Percentiles rank a stretch among this genome's conserved stretches.
phyloP scores from a whole-genome alignment of 2,797 vertebrate genomes.

The Lepilemur septentrionalis region DNA sequence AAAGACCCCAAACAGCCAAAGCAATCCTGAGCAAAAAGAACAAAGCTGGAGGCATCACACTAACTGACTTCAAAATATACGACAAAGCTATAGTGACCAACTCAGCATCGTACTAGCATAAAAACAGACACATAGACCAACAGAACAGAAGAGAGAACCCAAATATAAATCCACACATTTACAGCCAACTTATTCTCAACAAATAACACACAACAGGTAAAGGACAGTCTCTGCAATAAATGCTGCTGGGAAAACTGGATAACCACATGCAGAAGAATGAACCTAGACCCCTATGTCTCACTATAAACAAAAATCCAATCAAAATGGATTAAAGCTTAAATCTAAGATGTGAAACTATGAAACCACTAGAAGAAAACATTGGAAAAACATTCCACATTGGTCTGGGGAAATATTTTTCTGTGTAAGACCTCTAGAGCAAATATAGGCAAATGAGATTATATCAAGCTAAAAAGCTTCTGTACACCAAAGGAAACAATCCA shows the following conservation, averaged over 20 bases:
- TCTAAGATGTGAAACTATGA: background rate
- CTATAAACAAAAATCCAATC: background rate
- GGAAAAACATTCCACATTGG: background rate
- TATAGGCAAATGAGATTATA: too few relatives aligned
- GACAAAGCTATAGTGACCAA: background rate
- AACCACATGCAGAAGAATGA: background rate
- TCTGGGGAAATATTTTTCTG: too few relatives aligned
- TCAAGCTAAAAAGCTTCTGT: too few relatives aligned
- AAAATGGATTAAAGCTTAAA: background rate
- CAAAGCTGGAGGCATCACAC: background rate
- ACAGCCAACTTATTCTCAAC: background rate
- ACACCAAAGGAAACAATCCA: too few relatives aligned
- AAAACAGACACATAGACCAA: background rate
- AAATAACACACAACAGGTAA: background rate
- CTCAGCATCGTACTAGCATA: background rate
- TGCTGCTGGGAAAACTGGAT: background rate
- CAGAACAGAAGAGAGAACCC: background rate
- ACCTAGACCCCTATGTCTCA: background rate
- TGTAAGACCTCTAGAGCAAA: too few relatives aligned
- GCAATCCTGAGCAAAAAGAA: background rate
- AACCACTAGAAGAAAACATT: background rate
- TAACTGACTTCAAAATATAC: background rate
- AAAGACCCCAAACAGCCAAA: background rate
- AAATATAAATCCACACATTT: background rate
- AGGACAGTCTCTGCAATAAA: background rate